phyloP scores from a whole-genome alignment of 1,140 invertebrate genomes.

The Psix sp. region DNA sequence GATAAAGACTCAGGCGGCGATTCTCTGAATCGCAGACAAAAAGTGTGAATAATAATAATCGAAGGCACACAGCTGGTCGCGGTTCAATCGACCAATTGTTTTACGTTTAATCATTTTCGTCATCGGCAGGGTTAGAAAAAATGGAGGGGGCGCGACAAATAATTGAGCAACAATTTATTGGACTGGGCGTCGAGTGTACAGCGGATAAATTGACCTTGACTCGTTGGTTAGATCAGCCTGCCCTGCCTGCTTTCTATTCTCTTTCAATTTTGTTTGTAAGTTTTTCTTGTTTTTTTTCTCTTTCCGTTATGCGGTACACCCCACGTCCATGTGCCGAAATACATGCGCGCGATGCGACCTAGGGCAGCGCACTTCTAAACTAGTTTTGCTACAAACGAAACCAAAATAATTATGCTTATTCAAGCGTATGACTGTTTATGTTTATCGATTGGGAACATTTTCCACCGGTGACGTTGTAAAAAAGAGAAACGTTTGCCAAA shows the following conservation, averaged over 20 bases:
- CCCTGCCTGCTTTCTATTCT: slow-evolving; percentile 31
- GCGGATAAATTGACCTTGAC: slow-evolving; percentile 51
- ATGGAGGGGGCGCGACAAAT: too few relatives aligned
- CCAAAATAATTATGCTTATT: slow-evolving; percentile 19
- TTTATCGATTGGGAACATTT: slow-evolving; percentile 19
- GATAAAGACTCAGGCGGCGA: too few relatives aligned
- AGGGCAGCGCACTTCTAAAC: slow-evolving; percentile 15
- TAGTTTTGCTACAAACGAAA: slow-evolving; percentile 20
- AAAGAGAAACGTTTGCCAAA: too few relatives aligned
- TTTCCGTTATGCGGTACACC: slow-evolving; percentile 14
- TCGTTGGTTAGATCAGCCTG: slow-evolving; percentile 23
- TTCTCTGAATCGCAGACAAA: too few relatives aligned
- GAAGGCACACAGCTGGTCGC: neutral
- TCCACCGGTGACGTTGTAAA: too few relatives aligned
- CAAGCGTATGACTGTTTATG: slow-evolving; percentile 4
- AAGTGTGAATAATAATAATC: too few relatives aligned
- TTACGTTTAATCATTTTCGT: too few relatives aligned
- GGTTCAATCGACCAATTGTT: too few relatives aligned
- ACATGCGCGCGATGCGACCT: slow-evolving; percentile 11
- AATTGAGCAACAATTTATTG: slow-evolving; percentile 38
- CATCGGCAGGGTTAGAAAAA: too few relatives aligned
- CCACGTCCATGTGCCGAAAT: slow-evolving; percentile 15
- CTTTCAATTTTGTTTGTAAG: slow-evolving; percentile 26
- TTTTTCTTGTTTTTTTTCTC: slow-evolving; percentile 8
- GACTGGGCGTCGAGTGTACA: slow-evolving; percentile 25